These are phyloP conservation scores for Athrips mouffetella DNA, from an alignment of 2,888 invertebrate genomes.

Conservation along the genomic window DNA sequence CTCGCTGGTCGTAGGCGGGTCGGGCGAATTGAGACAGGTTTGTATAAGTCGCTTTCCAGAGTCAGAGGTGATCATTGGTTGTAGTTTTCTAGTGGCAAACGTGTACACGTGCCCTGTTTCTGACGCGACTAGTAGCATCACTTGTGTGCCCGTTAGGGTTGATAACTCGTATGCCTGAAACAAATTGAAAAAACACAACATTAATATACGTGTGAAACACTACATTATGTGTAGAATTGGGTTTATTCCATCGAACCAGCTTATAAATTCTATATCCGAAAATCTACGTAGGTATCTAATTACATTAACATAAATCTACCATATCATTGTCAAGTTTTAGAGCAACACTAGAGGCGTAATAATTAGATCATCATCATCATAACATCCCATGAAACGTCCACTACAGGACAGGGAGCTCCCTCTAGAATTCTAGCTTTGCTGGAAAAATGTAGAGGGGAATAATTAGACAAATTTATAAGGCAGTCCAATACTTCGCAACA, in stretches of 20 bases:
- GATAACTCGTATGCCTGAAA: conserved; percentile 98
- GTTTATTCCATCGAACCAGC: too few species aligned
- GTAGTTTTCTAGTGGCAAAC: conserved; percentile 98
- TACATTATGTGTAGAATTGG: too few species aligned
- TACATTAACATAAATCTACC: background rate
- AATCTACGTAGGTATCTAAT: too few species aligned
- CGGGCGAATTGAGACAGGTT: conserved; percentile 98
- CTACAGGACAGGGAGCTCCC: too few species aligned
- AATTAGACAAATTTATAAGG: too few species aligned
- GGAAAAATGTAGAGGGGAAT: too few species aligned
- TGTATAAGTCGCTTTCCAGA: conserved; percentile 98
- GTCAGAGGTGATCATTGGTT: conserved; percentile 99
- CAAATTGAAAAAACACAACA: conserved; percentile 37
- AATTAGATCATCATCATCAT: too few species aligned
- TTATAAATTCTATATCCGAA: too few species aligned
- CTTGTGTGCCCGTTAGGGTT: conserved; percentile 99
- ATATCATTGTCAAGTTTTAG: background rate
- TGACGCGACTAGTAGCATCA: conserved; percentile 99
- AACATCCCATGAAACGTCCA: too few species aligned
- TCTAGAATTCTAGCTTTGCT: too few species aligned
- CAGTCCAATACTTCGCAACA: too few species aligned
- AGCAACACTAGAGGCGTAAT: too few species aligned
- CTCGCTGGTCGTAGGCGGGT: conserved; percentile 91
- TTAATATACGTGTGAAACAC: conserved; percentile 13
- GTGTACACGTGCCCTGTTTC: conserved; percentile 99